Base-by-base conservation (phyloP, 2,797 vertebrate species). In the Sebastes trivittatus region DNA sequence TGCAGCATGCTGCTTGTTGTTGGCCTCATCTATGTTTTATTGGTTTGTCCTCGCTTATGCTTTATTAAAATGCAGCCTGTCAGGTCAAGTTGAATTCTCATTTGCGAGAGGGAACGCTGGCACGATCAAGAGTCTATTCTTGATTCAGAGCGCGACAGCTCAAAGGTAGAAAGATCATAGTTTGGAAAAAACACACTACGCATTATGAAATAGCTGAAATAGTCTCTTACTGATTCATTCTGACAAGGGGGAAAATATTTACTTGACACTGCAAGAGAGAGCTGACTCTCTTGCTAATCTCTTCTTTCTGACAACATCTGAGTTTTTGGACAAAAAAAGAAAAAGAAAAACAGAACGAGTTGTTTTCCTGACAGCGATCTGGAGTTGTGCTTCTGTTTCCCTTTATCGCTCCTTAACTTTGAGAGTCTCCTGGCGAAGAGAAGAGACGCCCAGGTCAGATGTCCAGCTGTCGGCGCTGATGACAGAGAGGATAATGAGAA, bases 1-100 rank as follows among this genome's bases (percentile, higher is more conserved):
- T 96, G 96, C 34, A 96, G 93, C 94, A 96, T 96, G 66, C 85
- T 89, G 81, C 87, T 81, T 5, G 83, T 46, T 74, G 84, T 93
- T 4, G 90, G 92, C 87, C 93, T 93, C 94, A 94, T 95, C 64
- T 84, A 91, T 72, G 71, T 67, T 85, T 81, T 49, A 86, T 52
- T 30, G 72, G n/a, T 54, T 58, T n/a, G 55, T 78, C 68, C 61
- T 83, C 13, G 1, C 73, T 70, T 75, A 70, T 80, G 22, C 70
- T 81, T 85, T 75, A 55, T 83, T 61, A 59, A 89, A 82, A 87
- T 10, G 52, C 72, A 79, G 75, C 63, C 67, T 61, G 78, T 68
- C 62, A 52, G 69, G 59, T 83, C n/a, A 27, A 74, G 68, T 30
- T 36, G 63, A 79, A 54, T 22, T 86, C 60, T 82, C 63, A 80